Percentiles rank a stretch among this genome's conserved stretches.
These are phyloP conservation scores for Coremacera marginata DNA, from an alignment of 2,888 invertebrate genomes.

Conservation along the genomic window DNA sequence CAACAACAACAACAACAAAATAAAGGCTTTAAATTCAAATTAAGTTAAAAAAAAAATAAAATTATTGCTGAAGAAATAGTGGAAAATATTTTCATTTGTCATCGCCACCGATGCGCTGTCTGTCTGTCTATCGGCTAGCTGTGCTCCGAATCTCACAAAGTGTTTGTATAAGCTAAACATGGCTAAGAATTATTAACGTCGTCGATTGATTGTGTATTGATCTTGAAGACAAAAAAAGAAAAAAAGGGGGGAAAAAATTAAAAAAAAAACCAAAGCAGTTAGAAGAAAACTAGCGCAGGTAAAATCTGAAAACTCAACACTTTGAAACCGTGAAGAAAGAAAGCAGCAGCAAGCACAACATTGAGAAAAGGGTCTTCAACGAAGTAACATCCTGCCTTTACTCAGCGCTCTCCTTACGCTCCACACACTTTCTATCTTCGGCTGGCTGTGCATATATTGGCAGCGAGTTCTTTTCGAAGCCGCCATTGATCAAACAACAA, in stretches of 20 bases:
- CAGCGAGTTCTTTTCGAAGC: slow-evolving; percentile 16
- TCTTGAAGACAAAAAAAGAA: background rate
- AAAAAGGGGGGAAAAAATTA: background rate
- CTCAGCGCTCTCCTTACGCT: background rate
- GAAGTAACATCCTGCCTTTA: slow-evolving; percentile 1
- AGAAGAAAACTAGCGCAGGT: background rate
- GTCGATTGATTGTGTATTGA: slow-evolving; percentile 25
- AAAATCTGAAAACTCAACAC: background rate
- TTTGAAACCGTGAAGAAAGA: background rate
- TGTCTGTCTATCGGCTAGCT: background rate
- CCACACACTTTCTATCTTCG: background rate
- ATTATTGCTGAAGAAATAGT: background rate
- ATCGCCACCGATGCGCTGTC: slow-evolving; percentile 14
- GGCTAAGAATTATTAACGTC: background rate
- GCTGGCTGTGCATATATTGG: background rate
- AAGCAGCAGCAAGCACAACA: background rate
- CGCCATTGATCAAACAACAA: slow-evolving; percentile 32
- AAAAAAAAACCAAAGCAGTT: background rate
- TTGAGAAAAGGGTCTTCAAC: background rate
- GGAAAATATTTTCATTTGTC: slow-evolving; percentile 33
- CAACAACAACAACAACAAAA: background rate
- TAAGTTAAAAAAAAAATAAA: background rate
- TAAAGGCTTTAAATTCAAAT: slow-evolving; percentile 31
- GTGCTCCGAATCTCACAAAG: background rate
- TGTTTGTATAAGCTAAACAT: background rate